A percentile compares a stretch with the other conserved stretches of the same genome.
Conservation (phyloP, 2,888 invertebrate genomes). For the Pinctada fucata region DNA sequence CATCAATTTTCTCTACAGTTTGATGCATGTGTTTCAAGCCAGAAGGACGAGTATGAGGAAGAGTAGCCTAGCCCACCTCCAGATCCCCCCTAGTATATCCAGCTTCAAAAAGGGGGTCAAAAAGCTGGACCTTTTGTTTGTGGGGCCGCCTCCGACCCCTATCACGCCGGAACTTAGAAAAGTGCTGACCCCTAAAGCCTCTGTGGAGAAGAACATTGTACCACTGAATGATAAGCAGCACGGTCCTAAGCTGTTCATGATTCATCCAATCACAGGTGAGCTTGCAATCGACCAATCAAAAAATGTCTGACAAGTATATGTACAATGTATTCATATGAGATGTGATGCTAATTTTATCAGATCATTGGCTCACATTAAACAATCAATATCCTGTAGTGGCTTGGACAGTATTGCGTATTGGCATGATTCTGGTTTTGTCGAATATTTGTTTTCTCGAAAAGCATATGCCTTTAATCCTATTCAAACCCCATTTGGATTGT, state of each 20-base stretch:
- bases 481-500: no score
- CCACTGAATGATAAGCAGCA: slow-evolving; percentile 44
- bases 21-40: background rate
- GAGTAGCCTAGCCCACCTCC: background rate
- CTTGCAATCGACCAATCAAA: background rate
- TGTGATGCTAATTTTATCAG: no score
- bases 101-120: slow-evolving; percentile 23
- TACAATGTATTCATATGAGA: no score
- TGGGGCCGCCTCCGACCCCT: slow-evolving; percentile 42
- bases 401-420: no score
- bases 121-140: slow-evolving; percentile 45
- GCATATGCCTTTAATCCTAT: no score
- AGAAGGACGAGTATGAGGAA: background rate
- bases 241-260: slow-evolving; percentile 45
- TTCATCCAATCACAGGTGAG: slow-evolving; percentile 63
- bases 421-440: no score
- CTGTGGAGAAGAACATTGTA: slow-evolving; percentile 45
- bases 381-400: no score
- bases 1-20: background rate
- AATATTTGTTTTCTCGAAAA: no score
- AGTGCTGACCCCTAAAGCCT: slow-evolving; percentile 44
- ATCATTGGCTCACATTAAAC: no score
- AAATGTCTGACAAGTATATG: background rate
- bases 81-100: slow-evolving; percentile 23
- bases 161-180: slow-evolving; percentile 47